A percentile compares a stretch with the other conserved stretches of the same genome.
phyloP scores from a whole-genome alignment of 2,113 vertebrate species.

The Craseonycteris thonglongyai region DNA sequence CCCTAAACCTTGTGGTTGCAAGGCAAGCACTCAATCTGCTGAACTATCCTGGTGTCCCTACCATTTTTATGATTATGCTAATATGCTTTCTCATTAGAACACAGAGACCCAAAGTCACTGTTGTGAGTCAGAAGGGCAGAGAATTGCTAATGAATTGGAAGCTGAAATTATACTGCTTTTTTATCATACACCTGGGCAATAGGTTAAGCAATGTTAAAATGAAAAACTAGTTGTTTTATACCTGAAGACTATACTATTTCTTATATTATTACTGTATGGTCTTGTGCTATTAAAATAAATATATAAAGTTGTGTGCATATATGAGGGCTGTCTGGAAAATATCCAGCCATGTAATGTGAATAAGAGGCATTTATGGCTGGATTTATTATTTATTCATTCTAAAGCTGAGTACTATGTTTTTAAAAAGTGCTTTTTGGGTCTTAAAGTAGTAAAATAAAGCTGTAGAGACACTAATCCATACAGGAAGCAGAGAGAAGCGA shows the following conservation, averaged over 20 bases:
- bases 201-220: background rate
- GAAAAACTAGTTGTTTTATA: background rate
- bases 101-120: background rate
- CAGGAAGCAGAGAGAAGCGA: background rate
- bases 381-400: no score
- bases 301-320: background rate
- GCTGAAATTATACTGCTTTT: background rate
- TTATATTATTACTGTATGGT: background rate
- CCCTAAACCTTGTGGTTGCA: no score
- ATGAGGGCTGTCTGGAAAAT: no score
- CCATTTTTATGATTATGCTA: no score
- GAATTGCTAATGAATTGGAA: background rate
- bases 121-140: background rate
- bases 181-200: background rate
- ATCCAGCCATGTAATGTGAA: no score
- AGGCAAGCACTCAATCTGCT: no score
- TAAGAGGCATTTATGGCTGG: no score
- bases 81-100: background rate
- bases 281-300: background rate
- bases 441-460: background rate
- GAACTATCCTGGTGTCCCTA: no score
- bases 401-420: background rate
- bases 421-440: background rate
- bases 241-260: background rate
- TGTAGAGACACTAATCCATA: background rate